A percentile compares a stretch with the other conserved stretches of the same genome.
These are phyloP conservation scores for Anoplophora glabripennis DNA, from an alignment of 1,140 invertebrate genomes.

Conservation along the genomic window DNA sequence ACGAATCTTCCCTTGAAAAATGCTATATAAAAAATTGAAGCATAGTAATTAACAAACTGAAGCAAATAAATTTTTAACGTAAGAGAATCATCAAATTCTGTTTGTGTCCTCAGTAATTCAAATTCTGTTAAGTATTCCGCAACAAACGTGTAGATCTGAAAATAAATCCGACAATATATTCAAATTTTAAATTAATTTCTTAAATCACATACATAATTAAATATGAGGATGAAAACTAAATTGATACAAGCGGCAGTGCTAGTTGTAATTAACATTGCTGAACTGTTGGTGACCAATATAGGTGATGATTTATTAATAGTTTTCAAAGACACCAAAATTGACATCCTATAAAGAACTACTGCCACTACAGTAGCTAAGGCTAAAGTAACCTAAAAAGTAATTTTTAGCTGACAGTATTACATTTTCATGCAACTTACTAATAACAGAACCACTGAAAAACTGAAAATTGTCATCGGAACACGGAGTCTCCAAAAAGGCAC, in stretches of 20 bases:
- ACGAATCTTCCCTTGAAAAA: constrained; percentile 95
- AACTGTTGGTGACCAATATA: constrained; percentile 65
- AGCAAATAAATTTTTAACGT: constrained; percentile 96
- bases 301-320: constrained; percentile 40
- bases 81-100: constrained; percentile 95
- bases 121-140: constrained; percentile 92
- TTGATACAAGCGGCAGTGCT: constrained; percentile 84
- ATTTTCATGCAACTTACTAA: constrained; percentile 55
- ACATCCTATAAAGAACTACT: constrained; percentile 90
- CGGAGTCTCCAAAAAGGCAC: constrained; percentile 87
- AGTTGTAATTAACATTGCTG: constrained; percentile 77
- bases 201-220: constrained; percentile 75
- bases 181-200: constrained; percentile 2
- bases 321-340: constrained; percentile 70
- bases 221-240: constrained; percentile 79
- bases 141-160: constrained; percentile 79
- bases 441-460: constrained; percentile 78
- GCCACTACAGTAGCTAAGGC: constrained; percentile 85
- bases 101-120: constrained; percentile 92
- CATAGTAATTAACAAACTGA: constrained; percentile 98
- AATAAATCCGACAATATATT: constrained; percentile 24
- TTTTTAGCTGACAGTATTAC: not conserved
- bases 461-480: constrained; percentile 78
- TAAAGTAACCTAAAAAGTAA: constrained; percentile 60
- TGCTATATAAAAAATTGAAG: constrained; percentile 97